Percentiles rank a stretch among this genome's conserved stretches.
Evolutionary conservation across 2,797 vertebrate genomes (phyloP).

Genomic region (Chelonia mydas): DNA sequence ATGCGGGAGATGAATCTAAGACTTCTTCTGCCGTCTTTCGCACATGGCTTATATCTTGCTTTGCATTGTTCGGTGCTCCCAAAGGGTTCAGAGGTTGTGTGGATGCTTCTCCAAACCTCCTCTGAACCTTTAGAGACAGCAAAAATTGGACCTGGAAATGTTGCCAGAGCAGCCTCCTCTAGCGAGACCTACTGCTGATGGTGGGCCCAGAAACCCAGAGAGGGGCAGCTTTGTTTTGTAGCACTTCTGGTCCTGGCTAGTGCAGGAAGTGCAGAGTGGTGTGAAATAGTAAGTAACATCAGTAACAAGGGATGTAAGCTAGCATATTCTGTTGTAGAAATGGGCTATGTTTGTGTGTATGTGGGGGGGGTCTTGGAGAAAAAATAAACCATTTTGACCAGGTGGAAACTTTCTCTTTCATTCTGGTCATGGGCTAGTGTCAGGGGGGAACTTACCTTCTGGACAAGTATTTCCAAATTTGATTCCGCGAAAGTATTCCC

Average conservation of each 20-base stretch:
- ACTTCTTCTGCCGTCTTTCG: not conserved
- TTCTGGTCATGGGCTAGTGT: not conserved
- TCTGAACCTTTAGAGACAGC: not conserved
- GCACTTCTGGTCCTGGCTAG: not conserved
- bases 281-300: not conserved
- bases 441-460: not conserved
- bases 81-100: not conserved
- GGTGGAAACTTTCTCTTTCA: not conserved
- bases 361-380: not conserved
- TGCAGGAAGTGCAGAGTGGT: not conserved
- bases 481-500: not conserved
- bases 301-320: not conserved
- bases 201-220: not conserved
- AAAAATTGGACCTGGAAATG: not conserved
- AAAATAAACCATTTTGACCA: not conserved
- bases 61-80: not conserved
- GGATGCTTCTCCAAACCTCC: not conserved
- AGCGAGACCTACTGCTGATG: not conserved
- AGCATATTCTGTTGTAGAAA: rapidly evolving
- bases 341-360: not conserved
- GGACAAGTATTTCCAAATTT: not conserved
- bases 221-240: not conserved
- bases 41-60: not conserved
- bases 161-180: not conserved
- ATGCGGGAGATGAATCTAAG: not conserved